phyloP scores from a whole-genome alignment of 1,140 invertebrate species.

The Bombus huntii region DNA sequence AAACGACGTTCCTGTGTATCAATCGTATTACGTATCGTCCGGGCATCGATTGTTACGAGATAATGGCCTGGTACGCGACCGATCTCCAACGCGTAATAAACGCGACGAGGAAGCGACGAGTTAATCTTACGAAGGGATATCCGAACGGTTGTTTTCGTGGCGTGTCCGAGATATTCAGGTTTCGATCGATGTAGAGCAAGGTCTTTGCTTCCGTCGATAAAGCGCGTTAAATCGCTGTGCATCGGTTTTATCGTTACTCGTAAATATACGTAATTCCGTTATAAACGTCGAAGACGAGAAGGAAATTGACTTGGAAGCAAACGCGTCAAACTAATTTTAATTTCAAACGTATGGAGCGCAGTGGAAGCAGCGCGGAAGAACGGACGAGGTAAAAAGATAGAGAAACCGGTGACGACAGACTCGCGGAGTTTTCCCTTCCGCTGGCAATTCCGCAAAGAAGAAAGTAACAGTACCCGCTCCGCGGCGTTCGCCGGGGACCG shows the following conservation, averaged over 20 bases:
- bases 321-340: background rate
- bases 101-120: conserved; percentile 29
- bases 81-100: conserved; percentile 32
- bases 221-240: background rate
- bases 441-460: conserved; percentile 55
- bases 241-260: no score
- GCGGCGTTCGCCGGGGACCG: conserved; percentile 60
- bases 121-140: conserved; percentile 15
- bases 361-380: background rate
- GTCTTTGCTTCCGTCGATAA: conserved; percentile 1
- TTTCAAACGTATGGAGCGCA: background rate
- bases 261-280: no score
- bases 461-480: conserved; percentile 72
- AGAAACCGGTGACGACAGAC: background rate
- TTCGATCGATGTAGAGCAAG: background rate
- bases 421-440: conserved; percentile 38
- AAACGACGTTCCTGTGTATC: background rate
- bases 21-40: background rate
- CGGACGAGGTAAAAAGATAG: background rate
- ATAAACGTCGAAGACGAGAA: no score
- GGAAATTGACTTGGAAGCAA: background rate
- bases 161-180: background rate
- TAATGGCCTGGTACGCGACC: background rate
- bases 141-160: background rate
- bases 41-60: background rate